Evolutionary conservation across 2,113 vertebrate genomes (phyloP).

Genomic region (Campylorhamphus procurvoides): DNA sequence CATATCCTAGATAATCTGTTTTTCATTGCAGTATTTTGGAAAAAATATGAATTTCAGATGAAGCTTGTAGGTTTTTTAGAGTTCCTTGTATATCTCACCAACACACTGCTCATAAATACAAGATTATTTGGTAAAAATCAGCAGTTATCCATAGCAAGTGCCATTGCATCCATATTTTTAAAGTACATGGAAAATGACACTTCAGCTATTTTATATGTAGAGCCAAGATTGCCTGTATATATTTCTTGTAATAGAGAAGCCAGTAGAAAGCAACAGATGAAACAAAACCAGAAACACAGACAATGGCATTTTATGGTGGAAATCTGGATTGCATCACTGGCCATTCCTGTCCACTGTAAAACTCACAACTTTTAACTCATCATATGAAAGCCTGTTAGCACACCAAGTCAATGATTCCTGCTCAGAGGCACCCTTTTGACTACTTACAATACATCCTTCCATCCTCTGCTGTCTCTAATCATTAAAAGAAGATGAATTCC

Average conservation of each 20-base stretch:
- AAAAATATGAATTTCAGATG: background rate
- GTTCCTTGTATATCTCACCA: background rate
- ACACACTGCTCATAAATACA: background rate
- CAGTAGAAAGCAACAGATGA: background rate
- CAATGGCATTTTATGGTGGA: background rate
- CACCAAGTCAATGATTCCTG: background rate
- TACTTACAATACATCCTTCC: background rate
- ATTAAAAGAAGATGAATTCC: background rate
- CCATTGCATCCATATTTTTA: background rate
- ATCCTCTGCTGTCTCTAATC: background rate
- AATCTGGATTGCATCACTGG: background rate
- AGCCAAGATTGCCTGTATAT: background rate
- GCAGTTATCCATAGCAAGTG: background rate
- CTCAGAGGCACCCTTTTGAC: background rate
- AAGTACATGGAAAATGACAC: background rate
- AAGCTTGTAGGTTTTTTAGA: background rate
- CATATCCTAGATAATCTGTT: background rate
- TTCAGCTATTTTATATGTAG: background rate
- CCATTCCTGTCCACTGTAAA: background rate
- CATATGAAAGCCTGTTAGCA: background rate
- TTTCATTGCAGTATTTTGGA: background rate
- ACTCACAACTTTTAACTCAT: background rate
- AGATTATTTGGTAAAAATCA: background rate
- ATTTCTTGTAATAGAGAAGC: background rate
- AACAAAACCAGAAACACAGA: background rate